Conservation (phyloP, 92 coral and sea anemone genomes). For the Phenganax stokvisi region DNA sequence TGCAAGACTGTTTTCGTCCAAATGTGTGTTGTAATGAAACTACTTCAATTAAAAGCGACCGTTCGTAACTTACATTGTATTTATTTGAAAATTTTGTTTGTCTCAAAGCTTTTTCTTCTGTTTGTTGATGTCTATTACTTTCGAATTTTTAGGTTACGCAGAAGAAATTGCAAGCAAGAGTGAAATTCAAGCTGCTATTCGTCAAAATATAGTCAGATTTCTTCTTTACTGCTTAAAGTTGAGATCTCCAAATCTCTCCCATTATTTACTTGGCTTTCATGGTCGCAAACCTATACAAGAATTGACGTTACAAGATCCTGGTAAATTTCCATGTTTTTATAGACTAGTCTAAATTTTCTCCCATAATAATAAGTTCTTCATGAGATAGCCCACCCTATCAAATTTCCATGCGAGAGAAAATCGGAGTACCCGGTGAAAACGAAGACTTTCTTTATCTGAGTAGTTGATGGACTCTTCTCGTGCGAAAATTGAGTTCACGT, state of each 20-base stretch:
- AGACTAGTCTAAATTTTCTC: neutral
- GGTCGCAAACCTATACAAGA: slow-evolving; percentile 79
- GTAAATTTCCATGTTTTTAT: slow-evolving; percentile 34
- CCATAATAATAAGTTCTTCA: too few species aligned
- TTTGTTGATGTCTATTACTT: too few species aligned
- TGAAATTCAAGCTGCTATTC: slow-evolving; percentile 79
- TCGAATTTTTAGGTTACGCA: neutral
- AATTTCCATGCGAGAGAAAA: too few species aligned
- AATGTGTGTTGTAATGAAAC: neutral
- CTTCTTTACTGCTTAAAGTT: slow-evolving; percentile 81
- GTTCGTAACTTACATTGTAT: neutral
- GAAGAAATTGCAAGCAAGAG: slow-evolving; percentile 39
- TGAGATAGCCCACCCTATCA: too few species aligned
- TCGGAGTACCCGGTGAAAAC: too few species aligned
- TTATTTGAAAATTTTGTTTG: too few species aligned
- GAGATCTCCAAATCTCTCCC: slow-evolving; percentile 84
- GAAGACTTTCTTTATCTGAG: too few species aligned
- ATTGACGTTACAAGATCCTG: slow-evolving; percentile 91
- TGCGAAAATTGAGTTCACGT: too few species aligned
- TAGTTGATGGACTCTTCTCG: too few species aligned
- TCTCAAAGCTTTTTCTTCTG: too few species aligned
- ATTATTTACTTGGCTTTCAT: slow-evolving; percentile 80
- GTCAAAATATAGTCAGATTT: slow-evolving; percentile 83
- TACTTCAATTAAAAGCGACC: neutral
- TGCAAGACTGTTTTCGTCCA: neutral